A percentile compares a stretch with the other conserved stretches of the same genome.
phyloP scores from a whole-genome alignment of 2,888 invertebrate species.

The Machimus atricapillus region DNA sequence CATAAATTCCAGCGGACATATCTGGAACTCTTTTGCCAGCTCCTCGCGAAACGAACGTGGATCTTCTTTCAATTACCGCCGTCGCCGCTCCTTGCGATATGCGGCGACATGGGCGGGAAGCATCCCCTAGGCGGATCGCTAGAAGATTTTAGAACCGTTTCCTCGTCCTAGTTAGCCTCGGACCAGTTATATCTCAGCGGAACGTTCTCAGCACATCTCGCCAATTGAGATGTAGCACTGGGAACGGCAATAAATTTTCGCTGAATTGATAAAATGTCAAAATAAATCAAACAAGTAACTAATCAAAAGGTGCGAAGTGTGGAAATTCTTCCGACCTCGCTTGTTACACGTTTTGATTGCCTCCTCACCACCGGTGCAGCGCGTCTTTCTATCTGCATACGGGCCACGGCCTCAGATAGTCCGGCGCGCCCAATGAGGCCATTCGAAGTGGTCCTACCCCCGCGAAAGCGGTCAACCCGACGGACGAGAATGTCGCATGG shows the following conservation, averaged over 20 bases:
- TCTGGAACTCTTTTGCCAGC: background rate
- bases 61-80: background rate
- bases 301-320: conserved; percentile 56
- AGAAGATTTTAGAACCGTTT: conserved; percentile 10
- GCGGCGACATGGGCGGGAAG: background rate
- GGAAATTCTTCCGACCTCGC: conserved; percentile 45
- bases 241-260: conserved; percentile 59
- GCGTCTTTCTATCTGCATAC: background rate
- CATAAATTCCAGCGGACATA: background rate
- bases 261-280: conserved; percentile 62
- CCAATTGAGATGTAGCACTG: conserved; percentile 32
- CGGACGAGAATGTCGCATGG: background rate
- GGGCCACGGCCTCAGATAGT: background rate
- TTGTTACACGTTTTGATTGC: conserved; percentile 4
- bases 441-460: background rate
- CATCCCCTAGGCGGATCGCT: background rate
- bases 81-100: background rate
- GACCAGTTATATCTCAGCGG: conserved; percentile 3
- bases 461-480: conserved; percentile 9
- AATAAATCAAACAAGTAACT: conserved; percentile 61
- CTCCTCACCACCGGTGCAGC: background rate
- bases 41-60: background rate
- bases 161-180: background rate
- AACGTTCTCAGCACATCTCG: background rate
- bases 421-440: background rate